Conservation (phyloP, 2,113 vertebrate genomes). For the Oreochromis aureus region DNA sequence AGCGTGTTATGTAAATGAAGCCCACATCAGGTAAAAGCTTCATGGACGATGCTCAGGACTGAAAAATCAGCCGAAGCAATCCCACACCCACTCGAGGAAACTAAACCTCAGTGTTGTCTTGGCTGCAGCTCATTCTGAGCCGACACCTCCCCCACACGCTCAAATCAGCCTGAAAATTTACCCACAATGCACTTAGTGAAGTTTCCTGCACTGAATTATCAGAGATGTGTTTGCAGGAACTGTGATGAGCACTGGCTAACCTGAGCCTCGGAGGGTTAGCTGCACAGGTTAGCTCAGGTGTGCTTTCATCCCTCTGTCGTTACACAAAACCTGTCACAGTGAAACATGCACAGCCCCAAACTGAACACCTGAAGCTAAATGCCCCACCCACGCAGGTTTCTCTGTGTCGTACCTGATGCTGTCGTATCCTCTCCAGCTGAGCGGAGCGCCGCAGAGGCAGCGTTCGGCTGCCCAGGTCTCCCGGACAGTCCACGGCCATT, state of each 20-base stretch:
- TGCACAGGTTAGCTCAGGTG: not conserved
- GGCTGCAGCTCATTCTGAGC: not conserved
- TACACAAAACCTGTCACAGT: not conserved
- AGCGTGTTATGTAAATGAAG: not conserved
- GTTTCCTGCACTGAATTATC: not conserved
- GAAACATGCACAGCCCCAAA: not conserved
- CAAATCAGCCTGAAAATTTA: not conserved
- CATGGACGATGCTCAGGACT: not conserved
- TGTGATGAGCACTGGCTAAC: not conserved
- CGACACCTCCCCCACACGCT: not conserved
- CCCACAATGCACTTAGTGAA: not conserved
- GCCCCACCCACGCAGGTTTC: not conserved
- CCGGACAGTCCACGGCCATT: slow-evolving; percentile 96
- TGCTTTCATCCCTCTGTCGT: accelerated
- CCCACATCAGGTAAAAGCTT: not conserved
- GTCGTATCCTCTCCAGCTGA: slow-evolving; percentile 92
- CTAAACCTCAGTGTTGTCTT: not conserved
- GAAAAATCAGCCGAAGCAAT: accelerated
- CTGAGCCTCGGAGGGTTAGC: not conserved
- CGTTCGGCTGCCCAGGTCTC: slow-evolving; percentile 88
- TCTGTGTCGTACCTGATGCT: slow-evolving; percentile 77
- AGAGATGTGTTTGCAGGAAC: not conserved
- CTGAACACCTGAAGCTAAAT: not conserved
- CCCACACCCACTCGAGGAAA: not conserved
- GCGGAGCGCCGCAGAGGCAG: slow-evolving; percentile 86